phyloP scores from a whole-genome alignment of 2,797 vertebrate species.

The Benthosema pterotum region DNA sequence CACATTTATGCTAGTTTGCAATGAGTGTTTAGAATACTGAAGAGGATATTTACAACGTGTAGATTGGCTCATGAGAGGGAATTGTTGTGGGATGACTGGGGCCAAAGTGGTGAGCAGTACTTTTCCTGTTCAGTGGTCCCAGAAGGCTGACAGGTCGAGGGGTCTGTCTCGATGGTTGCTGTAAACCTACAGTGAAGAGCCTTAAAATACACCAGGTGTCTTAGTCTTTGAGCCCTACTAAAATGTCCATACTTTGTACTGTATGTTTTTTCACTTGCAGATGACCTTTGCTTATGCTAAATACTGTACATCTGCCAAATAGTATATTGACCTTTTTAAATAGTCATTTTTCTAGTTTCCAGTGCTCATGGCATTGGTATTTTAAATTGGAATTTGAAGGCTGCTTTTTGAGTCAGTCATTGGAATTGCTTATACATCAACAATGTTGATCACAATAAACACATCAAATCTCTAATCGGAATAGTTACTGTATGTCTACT shows the following conservation, averaged over 20 bases:
- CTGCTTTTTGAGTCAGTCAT: no score
- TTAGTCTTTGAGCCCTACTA: slow-evolving; percentile 46
- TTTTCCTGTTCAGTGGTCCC: slow-evolving; percentile 48
- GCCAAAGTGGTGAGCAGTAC: slow-evolving; percentile 17
- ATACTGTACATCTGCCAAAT: slow-evolving; percentile 13
- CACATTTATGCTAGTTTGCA: not conserved
- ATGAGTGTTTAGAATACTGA: not conserved
- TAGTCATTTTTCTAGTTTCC: not conserved
- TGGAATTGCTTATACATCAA: no score
- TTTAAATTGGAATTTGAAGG: no score
- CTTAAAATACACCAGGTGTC: slow-evolving; percentile 71
- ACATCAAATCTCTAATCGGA: no score
- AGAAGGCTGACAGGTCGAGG: slow-evolving; percentile 43
- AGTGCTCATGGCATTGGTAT: not conserved
- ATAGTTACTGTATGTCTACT: no score
- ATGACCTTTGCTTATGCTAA: slow-evolving; percentile 6
- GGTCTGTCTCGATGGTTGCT: slow-evolving; percentile 51
- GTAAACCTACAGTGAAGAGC: slow-evolving; percentile 60
- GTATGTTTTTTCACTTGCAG: slow-evolving; percentile 34
- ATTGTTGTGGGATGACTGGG: slow-evolving; percentile 28
- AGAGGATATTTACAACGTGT: not conserved
- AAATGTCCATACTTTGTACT: slow-evolving; percentile 54
- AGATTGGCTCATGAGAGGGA: not conserved
- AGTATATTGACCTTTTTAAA: not conserved
- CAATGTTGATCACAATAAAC: no score